Base-by-base conservation (phyloP, 2,113 vertebrate genomes). In the Strix uralensis region DNA sequence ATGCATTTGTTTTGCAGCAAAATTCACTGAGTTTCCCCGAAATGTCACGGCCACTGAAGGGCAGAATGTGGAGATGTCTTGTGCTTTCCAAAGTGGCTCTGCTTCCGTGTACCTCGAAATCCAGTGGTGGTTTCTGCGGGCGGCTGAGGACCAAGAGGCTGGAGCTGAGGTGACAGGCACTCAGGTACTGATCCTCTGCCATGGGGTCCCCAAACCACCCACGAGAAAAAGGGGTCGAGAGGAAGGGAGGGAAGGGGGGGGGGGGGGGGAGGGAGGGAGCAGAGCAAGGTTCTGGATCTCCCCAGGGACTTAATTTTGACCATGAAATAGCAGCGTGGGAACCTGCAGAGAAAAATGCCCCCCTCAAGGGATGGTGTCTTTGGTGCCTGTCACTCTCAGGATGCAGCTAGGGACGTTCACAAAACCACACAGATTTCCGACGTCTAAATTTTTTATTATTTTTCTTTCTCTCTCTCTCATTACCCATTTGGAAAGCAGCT, bases 11-110 rank as follows among this genome's bases (percentile, higher is more conserved):
- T 97, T 98, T 98, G 74, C 98, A 99, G 99, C 99, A 97, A 99
- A 98, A 98, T 99, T 99, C 97, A 99, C 99, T 17, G 99, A 99
- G 97, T 98, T 99, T 88, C 99, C 99, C 54, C 98, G 98, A 94
- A 99, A 99, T 98, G 98, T 99, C 97, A 99, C 99, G 5, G 99
- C 98, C 29, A 99, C 98, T 40, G 99, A 99, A 97, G 99, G 99
- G 52, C 99, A 99, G 95, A 99, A 99, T 36, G 99, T 99, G 97
- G 99, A 99, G 96, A 99, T 99, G 99, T 99, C 99, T 51, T 99
- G 99, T 84, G 99, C 99, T 66, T 99, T 99, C 97, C 99, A 99
- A 97, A 99, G 99, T 79, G 98, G 98, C 78, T 99, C 99, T 3
- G 91, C 99, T 66, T 99, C 99, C 0, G 99, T 99, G 77, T 99